phyloP scores from a whole-genome alignment of 2,797 vertebrate species.

The Bufotes viridis region DNA sequence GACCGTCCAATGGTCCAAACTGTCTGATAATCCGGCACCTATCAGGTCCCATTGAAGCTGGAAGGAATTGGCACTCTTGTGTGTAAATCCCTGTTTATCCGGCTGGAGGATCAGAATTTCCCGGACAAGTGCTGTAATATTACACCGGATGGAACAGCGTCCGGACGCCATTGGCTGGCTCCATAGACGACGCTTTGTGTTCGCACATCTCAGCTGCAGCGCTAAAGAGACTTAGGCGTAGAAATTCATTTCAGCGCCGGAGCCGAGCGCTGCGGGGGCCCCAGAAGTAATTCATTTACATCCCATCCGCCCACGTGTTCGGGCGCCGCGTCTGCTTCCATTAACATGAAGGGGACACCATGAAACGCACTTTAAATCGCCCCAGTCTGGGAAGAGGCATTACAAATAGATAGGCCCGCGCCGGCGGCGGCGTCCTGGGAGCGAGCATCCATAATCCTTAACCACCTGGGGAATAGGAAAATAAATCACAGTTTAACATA shows the following conservation, averaged over 20 bases:
- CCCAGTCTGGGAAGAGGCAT: slow-evolving; percentile 26
- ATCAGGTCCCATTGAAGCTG: too few species aligned
- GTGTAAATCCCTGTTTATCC: not conserved
- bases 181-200: slow-evolving; percentile 9
- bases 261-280: slow-evolving; percentile 20
- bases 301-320: not conserved
- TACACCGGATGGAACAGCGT: too few species aligned
- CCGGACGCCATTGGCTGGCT: not conserved
- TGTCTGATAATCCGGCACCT: not conserved
- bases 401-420: slow-evolving; percentile 38
- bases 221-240: not conserved
- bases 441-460: slow-evolving; percentile 9
- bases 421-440: not conserved
- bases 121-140: not conserved
- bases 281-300: slow-evolving; percentile 4
- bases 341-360: slow-evolving; percentile 52
- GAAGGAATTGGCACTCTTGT: too few species aligned
- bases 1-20: not conserved
- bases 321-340: slow-evolving; percentile 12
- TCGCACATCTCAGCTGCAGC: not conserved
- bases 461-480: slow-evolving; percentile 13
- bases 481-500: slow-evolving; percentile 69
- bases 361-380: slow-evolving; percentile 46
- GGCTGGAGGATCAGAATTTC: not conserved
- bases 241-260: slow-evolving; percentile 23